Conservation (phyloP, 2,113 vertebrate genomes). For the crab-eating macaque (Macaca fascicularis) region T2T-MFA8v1.1 NC_088393.1:65983501-65984000, state of each 20-base stretch:
- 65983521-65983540: background rate
- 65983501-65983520: background rate
- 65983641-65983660: background rate
- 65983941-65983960: background rate
- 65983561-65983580: background rate
- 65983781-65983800: background rate
- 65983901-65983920: background rate
- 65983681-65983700: constrained; percentile 1
- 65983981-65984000: constrained; percentile 30
- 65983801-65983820: constrained; percentile 9
- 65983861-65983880: background rate
- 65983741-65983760: background rate
- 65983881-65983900: constrained; percentile 2
- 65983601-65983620: background rate
- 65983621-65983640: background rate
- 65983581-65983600: background rate
- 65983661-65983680: background rate
- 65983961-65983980: constrained; percentile 62
- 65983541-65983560: constrained; percentile 12
- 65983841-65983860: constrained; percentile 4
- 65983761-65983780: constrained; percentile 5
- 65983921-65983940: background rate
- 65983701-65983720: background rate
- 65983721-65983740: constrained; percentile 29
- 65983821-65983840: background rate